phyloP scores from a whole-genome alignment of 2,113 vertebrate species.

The Illadopsis cleaveri region DNA sequence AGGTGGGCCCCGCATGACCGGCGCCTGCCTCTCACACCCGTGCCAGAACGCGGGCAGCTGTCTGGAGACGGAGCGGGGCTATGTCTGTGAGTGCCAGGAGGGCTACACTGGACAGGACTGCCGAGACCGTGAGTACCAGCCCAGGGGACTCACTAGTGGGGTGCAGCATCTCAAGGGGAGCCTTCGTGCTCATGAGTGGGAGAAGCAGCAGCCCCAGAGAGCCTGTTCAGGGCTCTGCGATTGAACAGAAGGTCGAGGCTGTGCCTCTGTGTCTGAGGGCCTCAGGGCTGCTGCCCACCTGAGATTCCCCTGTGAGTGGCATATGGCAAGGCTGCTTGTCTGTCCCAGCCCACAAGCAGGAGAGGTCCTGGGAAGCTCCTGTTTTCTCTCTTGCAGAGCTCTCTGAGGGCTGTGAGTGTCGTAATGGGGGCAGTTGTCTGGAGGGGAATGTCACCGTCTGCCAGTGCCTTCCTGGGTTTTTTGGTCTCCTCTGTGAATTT shows the following conservation, averaged over 20 bases:
- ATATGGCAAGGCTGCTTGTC: neutral
- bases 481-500: slow-evolving; percentile 91
- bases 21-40: slow-evolving; percentile 66
- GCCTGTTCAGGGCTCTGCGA: neutral
- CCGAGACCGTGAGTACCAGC: slow-evolving; percentile 78
- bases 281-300: neutral
- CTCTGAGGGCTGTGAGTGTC: slow-evolving; percentile 84
- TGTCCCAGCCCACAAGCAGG: neutral
- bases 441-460: slow-evolving; percentile 84
- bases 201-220: neutral
- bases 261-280: neutral
- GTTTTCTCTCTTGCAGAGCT: slow-evolving; percentile 46
- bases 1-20: slow-evolving; percentile 21
- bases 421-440: slow-evolving; percentile 88
- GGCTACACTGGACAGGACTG: slow-evolving; percentile 86
- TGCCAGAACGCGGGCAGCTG: slow-evolving; percentile 79
- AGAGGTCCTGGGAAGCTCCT: neutral
- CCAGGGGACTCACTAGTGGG: rapidly evolving
- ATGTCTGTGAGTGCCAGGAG: slow-evolving; percentile 82
- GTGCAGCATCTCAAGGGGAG: neutral
- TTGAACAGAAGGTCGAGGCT: neutral
- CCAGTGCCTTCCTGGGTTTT: slow-evolving; percentile 90
- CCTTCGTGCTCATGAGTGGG: neutral
- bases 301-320: neutral
- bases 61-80: slow-evolving; percentile 72